A percentile compares a stretch with the other conserved stretches of the same genome.
Evolutionary conservation across 2,113 vertebrate species (phyloP).

Genomic region (Arenaria interpres): DNA sequence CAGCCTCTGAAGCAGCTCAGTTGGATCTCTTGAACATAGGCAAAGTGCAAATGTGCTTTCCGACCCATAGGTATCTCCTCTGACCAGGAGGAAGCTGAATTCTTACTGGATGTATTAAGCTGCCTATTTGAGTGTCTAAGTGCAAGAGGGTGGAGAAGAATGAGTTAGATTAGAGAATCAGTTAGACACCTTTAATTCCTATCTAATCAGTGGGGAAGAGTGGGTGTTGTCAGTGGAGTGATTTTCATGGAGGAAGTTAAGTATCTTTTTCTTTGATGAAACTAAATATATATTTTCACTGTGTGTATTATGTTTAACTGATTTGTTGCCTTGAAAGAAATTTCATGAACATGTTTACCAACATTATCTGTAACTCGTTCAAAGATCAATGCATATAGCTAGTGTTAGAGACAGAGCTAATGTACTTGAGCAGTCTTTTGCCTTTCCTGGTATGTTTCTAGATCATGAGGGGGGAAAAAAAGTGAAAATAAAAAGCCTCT

Average conservation of each 20-base stretch:
- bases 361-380: neutral
- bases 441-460: neutral
- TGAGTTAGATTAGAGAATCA: neutral
- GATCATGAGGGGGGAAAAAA: neutral
- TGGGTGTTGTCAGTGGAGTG: neutral
- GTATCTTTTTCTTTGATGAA: neutral
- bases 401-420: neutral
- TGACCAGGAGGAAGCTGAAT: neutral
- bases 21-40: neutral
- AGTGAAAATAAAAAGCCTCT: neutral
- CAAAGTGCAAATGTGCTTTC: neutral
- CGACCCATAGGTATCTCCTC: neutral
- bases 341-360: neutral
- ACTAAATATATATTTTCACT: neutral
- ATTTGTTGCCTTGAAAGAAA: neutral
- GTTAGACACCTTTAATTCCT: too few species aligned
- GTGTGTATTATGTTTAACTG: neutral
- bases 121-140: neutral
- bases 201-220: neutral
- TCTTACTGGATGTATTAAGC: neutral
- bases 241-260: neutral
- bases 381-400: neutral
- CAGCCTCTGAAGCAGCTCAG: neutral
- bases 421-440: neutral
- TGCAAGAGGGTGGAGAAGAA: neutral